phyloP scores from a whole-genome alignment of 2,888 invertebrate genomes.

The Hartigia nigra region DNA sequence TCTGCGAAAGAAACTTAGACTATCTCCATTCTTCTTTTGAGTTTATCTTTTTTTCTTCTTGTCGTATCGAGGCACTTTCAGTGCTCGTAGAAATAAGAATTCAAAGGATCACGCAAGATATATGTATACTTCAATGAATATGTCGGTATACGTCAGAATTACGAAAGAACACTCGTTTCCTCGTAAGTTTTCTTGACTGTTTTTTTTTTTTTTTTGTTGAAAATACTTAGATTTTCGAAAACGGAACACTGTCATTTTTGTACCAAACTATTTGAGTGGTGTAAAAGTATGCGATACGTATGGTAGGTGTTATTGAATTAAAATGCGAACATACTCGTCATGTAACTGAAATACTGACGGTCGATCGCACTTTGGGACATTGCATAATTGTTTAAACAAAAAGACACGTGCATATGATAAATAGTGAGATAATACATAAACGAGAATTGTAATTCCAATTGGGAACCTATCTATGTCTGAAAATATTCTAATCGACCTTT shows the following conservation, averaged over 20 bases:
- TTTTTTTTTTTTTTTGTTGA: background rate
- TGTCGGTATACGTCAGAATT: background rate
- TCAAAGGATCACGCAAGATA: background rate
- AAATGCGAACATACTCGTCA: background rate
- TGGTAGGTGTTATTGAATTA: slow-evolving; percentile 36
- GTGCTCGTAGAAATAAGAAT: background rate
- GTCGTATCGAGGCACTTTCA: background rate
- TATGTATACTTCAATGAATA: background rate
- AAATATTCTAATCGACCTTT: background rate
- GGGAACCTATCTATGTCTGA: background rate
- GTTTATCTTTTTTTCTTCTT: background rate
- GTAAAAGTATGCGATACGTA: slow-evolving; percentile 37
- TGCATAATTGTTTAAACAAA: background rate
- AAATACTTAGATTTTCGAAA: background rate
- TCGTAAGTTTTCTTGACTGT: background rate
- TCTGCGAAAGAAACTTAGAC: background rate
- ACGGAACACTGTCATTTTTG: slow-evolving; percentile 45
- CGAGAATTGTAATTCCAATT: background rate
- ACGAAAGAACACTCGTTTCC: background rate
- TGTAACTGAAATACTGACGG: background rate
- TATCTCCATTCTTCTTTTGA: background rate
- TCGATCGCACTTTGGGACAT: background rate
- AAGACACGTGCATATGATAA: background rate
- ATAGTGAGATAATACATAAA: background rate
- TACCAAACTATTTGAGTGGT: slow-evolving; percentile 50